Evolutionary conservation across 1,140 invertebrate species (phyloP), one percentile per base, ranked within the genome.

Genomic region (Eupeodes corollae): DNA sequence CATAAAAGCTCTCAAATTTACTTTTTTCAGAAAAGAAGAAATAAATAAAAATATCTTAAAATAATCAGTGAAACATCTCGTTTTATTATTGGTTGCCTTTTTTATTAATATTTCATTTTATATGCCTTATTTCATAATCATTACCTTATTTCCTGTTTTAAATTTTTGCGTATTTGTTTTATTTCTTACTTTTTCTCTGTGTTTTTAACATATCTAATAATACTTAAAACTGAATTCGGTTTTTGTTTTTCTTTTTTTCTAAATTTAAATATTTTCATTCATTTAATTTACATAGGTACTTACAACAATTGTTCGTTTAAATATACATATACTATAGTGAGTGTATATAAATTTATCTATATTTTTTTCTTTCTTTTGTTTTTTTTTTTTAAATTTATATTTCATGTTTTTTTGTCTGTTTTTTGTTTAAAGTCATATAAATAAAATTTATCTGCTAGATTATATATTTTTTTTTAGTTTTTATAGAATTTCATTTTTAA

Each of bases 351-450:
- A 19, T 53, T 42, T 14, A 16, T 50, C 40, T 39, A 35, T 18
- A 50, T 47, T 33, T 33, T 31, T 8, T 30, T 26, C 11, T 12
- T 46, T 46, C 21, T 38, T 19, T 45, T 18, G 44, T 44, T 45
- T 33, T 39, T 32, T 54, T 49, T 16, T 31, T 42, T 39, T 48
- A 44, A 47, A 26, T 51, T 38, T 47, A 8, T 47, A 38, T 52
- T 40, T 46, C 35, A 38, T 44, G 6, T 31, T 50, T 51, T 48
- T 50, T 53, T 55, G 49, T 56, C 52, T 54, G 48, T 42, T 48
- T 56, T 42, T 58, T 60, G 60, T 58, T 58, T 60, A 60, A 45
- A 45, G 32, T 63, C 56, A 56, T 57, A 60, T 63, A 58, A 57
- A 60, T 60, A 60, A 50, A 58, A 44, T 38, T 32, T 18, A 42